A percentile compares a stretch with the other conserved stretches of the same genome.
phyloP scores from a whole-genome alignment of 1,140 invertebrate genomes.

The Papilio dardanus region DNA sequence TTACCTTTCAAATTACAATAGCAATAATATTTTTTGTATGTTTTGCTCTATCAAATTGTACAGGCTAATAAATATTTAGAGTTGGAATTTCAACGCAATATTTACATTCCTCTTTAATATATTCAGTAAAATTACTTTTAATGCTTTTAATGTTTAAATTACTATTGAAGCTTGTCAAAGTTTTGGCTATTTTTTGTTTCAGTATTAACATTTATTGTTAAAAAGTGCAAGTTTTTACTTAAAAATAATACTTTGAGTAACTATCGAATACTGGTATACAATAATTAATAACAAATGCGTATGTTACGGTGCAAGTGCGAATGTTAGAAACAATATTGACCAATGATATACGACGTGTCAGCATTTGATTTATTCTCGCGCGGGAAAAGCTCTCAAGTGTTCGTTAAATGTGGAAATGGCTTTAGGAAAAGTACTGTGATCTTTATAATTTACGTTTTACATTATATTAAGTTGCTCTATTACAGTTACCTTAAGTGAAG shows the following conservation, averaged over 20 bases:
- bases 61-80: neutral
- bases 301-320: conserved; percentile 45
- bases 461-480: no score
- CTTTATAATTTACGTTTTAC: no score
- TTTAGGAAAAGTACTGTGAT: no score
- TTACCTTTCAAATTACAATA: conserved; percentile 3
- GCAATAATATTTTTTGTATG: neutral
- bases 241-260: neutral
- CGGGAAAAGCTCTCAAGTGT: conserved; percentile 46
- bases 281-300: no score
- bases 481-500: no score
- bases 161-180: no score
- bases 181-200: neutral
- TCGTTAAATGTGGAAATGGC: conserved; percentile 47
- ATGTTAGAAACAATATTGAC: conserved; percentile 61
- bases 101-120: no score
- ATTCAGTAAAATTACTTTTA: no score
- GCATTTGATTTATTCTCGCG: conserved; percentile 64
- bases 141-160: no score
- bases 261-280: conserved; percentile 49
- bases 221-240: neutral
- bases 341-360: conserved; percentile 71
- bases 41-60: neutral
- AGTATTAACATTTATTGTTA: neutral
- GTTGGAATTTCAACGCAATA: neutral